phyloP scores from a whole-genome alignment of 2,113 vertebrate genomes.

The Colinus virginianus region DNA sequence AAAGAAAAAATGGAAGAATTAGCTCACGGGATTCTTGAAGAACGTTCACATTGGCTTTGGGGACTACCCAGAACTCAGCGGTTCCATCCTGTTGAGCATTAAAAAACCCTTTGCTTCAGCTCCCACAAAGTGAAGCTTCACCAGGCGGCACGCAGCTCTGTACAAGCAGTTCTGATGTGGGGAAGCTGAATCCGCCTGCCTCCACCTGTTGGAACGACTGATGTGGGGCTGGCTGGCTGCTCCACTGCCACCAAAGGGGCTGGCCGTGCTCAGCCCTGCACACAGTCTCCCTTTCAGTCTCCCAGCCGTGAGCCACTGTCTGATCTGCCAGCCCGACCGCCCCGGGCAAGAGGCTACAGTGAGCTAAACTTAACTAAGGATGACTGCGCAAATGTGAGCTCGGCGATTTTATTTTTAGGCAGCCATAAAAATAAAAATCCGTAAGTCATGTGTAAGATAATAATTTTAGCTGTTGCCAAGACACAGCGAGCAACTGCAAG shows the following conservation, averaged over 20 bases:
- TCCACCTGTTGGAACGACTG: neutral
- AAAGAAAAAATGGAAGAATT: neutral
- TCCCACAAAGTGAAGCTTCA: neutral
- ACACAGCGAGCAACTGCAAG: constrained; percentile 45
- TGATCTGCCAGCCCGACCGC: neutral
- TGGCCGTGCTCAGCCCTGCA: fast-evolving
- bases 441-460: constrained; percentile 69
- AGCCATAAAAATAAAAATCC: constrained; percentile 40
- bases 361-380: constrained; percentile 59
- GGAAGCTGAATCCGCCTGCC: neutral
- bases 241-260: neutral
- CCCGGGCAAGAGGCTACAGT: constrained; percentile 30
- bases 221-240: neutral
- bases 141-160: neutral
- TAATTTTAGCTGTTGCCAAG: constrained; percentile 75
- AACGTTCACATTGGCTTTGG: neutral
- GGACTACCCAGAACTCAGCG: neutral
- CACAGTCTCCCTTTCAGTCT: neutral
- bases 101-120: constrained; percentile 1
- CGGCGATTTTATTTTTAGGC: constrained; percentile 40
- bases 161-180: fast-evolving
- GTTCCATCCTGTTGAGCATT: neutral
- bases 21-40: neutral
- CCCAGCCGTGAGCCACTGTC: neutral
- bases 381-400: constrained; percentile 68